Base-by-base conservation (phyloP, 2,888 invertebrate genomes). In the Dynastes grantii region DNA sequence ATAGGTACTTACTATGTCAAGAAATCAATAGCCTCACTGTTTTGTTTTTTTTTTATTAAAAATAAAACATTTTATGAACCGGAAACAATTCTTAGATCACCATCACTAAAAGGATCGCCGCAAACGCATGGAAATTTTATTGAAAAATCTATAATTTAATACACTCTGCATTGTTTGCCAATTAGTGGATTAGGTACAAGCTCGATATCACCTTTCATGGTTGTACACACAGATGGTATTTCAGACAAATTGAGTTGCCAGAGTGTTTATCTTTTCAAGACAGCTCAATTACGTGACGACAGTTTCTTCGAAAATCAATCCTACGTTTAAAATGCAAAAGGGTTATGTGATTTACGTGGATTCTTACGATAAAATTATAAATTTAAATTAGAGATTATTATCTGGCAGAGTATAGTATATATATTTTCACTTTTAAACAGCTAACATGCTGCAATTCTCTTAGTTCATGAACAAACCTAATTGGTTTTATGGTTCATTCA, bases 141-240 rank as follows among this genome's bases (percentile, higher is more conserved):
- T 65, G 58, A 77, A 79, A 79, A 79, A 79, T 79, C 79, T 75
- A 77, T 79, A 79, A 73, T 77, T 79, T 79, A 79, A 79, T 79
- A 70, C 67, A 73, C 77, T 79, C 71, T 77, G 61, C 67, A 40
- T 45, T 79, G 79, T 79, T 79, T 79, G 77, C 58, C 79, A 79
- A 77, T 79, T 79, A 79, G 77, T 58, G 73, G 77, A 77, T 77
- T 77, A 77, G 70, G 37, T 40, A 61, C 68, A 49, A 77, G 63
- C 73, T 58, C 22, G 37, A 45, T 73, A 73, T 73, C 73, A 40
- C 5, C 40, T 73, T 73, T 73, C 73, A 40, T 13, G 73, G 58
- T 73, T 58, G 61, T 61, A 73, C 40, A 73, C 73, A 73, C 73
- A 58, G 73, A 73, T 73, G 45, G 58, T 37, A 58, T 73, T 73